Conservation (phyloP, 2,113 vertebrate genomes). For the Diphyllodes magnificus region DNA sequence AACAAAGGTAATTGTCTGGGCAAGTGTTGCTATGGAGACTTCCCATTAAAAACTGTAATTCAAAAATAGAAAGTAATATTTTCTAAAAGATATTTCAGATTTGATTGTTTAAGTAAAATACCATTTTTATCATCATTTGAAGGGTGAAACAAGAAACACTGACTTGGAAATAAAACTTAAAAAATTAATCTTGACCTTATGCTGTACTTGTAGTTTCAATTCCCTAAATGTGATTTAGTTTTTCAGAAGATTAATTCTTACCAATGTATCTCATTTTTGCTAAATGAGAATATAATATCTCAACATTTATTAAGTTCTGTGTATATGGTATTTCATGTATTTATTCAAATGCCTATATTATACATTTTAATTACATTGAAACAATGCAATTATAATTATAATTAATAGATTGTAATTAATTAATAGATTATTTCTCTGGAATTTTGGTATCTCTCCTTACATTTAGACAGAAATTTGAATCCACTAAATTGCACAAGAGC, state of each 20-base stretch:
- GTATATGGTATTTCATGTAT: background rate
- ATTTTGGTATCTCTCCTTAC: background rate
- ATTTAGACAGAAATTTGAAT: background rate
- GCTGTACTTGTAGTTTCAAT: background rate
- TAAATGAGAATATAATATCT: background rate
- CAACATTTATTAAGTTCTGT: background rate
- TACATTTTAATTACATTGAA: background rate
- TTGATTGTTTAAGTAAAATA: background rate
- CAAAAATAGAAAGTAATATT: background rate
- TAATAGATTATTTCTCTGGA: background rate
- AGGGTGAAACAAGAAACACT: background rate
- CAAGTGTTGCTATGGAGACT: background rate
- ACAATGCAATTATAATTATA: background rate
- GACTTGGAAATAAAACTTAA: background rate
- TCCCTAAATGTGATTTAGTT: background rate
- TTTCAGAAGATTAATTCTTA: background rate
- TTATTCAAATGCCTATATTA: background rate
- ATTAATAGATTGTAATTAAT: background rate
- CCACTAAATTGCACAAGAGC: background rate
- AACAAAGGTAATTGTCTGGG: background rate
- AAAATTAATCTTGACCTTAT: background rate
- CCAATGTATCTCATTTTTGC: background rate
- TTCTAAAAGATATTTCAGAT: background rate
- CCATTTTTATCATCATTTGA: background rate
- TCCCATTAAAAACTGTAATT: background rate